Percentiles rank a stretch among this genome's conserved stretches.
Evolutionary conservation across 2,797 vertebrate genomes (phyloP).

Genomic region (Enteromius fasciolatus): DNA sequence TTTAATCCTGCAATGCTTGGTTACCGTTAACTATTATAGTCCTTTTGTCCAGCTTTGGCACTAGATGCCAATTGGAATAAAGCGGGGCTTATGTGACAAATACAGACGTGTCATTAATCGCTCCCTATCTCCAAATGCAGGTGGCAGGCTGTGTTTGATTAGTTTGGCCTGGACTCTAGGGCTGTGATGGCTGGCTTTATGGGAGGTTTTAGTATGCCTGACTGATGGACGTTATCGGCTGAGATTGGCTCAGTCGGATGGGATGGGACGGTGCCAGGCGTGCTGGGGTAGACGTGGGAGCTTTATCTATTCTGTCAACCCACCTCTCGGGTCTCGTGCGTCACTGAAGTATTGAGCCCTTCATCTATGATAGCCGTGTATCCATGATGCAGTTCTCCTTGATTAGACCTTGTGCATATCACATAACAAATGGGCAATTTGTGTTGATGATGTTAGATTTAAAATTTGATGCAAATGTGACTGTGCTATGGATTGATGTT

Average conservation of each 20-base stretch:
- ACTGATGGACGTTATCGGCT: slow-evolving; percentile 56
- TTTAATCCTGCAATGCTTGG: not conserved
- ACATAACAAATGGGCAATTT: not conserved
- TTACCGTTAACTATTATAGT: not conserved
- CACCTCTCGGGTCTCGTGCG: slow-evolving; percentile 9
- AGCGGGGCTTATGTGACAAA: slow-evolving; percentile 58
- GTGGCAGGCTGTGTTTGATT: slow-evolving; percentile 71
- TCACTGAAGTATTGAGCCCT: slow-evolving; percentile 29
- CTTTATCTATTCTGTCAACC: slow-evolving; percentile 49
- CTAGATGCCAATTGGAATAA: slow-evolving; percentile 33
- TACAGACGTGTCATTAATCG: slow-evolving; percentile 69
- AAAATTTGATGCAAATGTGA: not conserved
- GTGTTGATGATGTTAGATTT: not conserved
- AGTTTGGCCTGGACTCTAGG: slow-evolving; percentile 59
- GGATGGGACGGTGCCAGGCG: slow-evolving; percentile 48
- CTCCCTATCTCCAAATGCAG: slow-evolving; percentile 76
- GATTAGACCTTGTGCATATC: slow-evolving; percentile 21
- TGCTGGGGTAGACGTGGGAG: slow-evolving; percentile 25
- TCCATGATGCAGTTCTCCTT: not conserved
- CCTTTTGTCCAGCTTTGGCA: slow-evolving; percentile 14
- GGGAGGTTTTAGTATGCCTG: slow-evolving; percentile 68
- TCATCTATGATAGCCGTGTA: not conserved
- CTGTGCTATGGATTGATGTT: not conserved
- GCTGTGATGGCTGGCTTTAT: slow-evolving; percentile 72
- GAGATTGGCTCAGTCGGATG: slow-evolving; percentile 45